Base-by-base conservation (phyloP, 2,797 vertebrate genomes). In the Rhinoraja longicauda region DNA sequence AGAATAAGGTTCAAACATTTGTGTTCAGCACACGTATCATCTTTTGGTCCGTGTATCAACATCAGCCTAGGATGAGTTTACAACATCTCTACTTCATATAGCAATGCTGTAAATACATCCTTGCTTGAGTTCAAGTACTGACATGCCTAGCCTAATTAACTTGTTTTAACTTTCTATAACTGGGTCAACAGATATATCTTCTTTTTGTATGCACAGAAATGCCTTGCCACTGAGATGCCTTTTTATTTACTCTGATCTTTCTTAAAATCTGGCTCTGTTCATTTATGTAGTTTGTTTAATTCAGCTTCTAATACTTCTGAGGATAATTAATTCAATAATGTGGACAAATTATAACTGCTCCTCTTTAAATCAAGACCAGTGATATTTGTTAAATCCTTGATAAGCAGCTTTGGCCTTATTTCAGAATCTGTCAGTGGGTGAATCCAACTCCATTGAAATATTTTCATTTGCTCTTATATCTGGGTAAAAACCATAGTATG, bases 131-230 rank as follows among this genome's bases (percentile, higher is more conserved):
- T 92, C 39, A 92, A 53, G 70, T 92, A 15, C 67, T 73, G 39
- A 92, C 39, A 92, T 92, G 90, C 90, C 75, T 39, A 73, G 24
- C 45, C 90, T 92, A 9, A 29, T 45, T 72, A 91, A 91, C 32
- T 45, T 57, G 21, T 57, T 45, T 92, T 10, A 92, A 4, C 90
- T 73, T 39, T 32, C 29, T 88, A 88, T 45, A 57, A 53, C 36
- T 67, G 62, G 53, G 59, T 17, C 62, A 1, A 67, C 19, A 21
- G 62, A 88, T 32, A n/a, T 86, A 64, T 32, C 13, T n/a, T 57
- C 82, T 86, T 62, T 53, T 62, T 29, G 1, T 15, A n/a, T 59
- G 64, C 13, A n/a, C 12, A 86, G 13, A 86, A 62, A 62, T n/a
- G 29, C 59, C 59, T 62, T 67, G 64, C 36, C 17, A 32, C 57